phyloP scores from a whole-genome alignment of 1,140 invertebrate genomes.

The Paraescarpia echinospica region DNA sequence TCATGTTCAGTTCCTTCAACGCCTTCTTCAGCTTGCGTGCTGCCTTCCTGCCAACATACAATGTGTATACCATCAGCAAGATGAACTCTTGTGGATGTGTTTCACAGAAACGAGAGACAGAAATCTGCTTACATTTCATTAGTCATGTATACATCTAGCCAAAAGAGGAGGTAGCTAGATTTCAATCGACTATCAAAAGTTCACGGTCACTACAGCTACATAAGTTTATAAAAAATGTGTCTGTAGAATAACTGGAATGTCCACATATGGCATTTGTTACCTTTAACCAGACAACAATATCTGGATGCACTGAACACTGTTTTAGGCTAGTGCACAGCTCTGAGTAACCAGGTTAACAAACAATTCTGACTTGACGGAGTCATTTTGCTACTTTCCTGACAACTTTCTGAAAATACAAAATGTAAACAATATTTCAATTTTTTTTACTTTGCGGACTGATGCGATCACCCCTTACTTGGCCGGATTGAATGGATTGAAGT shows the following conservation, averaged over 20 bases:
- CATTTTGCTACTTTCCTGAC: not conserved
- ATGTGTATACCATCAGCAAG: not conserved
- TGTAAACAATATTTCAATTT: not conserved
- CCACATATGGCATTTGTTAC: not conserved
- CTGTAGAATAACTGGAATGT: not conserved
- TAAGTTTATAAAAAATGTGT: not conserved
- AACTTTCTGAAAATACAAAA: not conserved
- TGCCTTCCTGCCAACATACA: conserved; percentile 23
- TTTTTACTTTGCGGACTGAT: not conserved
- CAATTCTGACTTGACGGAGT: not conserved
- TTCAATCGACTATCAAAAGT: not conserved
- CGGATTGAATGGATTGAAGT: conserved; percentile 38
- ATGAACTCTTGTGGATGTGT: not conserved
- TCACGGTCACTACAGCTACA: not conserved
- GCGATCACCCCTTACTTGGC: conserved; percentile 18
- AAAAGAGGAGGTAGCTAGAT: not conserved
- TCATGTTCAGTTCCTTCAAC: conserved; percentile 42
- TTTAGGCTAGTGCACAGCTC: not conserved
- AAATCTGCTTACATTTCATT: not conserved
- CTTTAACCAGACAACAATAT: not conserved
- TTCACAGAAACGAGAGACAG: not conserved
- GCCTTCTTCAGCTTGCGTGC: conserved; percentile 31
- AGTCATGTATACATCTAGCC: not conserved
- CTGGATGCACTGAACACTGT: too few relatives aligned
- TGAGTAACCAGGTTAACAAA: not conserved